Evolutionary conservation across 2,113 vertebrate species (phyloP), one percentile per base, ranked within the genome.

Genomic region (Hemichromis elongatus): DNA sequence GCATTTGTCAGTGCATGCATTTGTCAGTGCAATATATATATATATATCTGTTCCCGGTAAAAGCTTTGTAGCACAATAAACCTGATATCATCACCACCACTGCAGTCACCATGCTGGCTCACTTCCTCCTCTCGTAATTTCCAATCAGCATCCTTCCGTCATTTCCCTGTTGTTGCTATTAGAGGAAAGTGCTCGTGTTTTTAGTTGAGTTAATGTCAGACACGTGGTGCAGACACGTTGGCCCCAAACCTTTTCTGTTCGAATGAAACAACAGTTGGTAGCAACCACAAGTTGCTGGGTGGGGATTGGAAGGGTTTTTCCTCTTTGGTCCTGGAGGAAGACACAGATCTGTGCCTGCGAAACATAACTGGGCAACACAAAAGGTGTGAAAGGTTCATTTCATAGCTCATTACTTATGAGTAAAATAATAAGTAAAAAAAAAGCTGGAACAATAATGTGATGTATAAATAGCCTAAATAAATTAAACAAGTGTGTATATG

Each of bases 221-320:
- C 50, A 42, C 28, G 26, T 52, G 3, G 4, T n/a, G 40, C 16
- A 33, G 68, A 59, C 81, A 57, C 28, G 54, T 47, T 26, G 56
- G 56, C 21, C 56, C 16, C 81, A n/a, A 59, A 73, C 16, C 79
- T 26, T 73, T 54, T 70, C 56, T 88, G 82, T 56, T 77, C 7
- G 47, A 82, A 56, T 83, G 78, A 90, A 21, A 68, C 9, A 68
- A 84, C 88, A 92, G 88, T 61, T 87, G 88, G 88, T 77, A 50
- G 33, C 61, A 78, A 33, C 68, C 42, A 50, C 42, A 50, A 42
- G 26, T 75, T 75, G 21, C 8, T 21, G 28, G 24, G 42, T 81
- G 81, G 80, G 87, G 47, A 82, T 56, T 63, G 80, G 24, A 33
- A 79, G 8, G 8, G 10, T 33, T 28, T 40, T 26, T 16, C 21